phyloP scores from a whole-genome alignment of 2,113 vertebrate genomes.

The Dicaeum eximium region DNA sequence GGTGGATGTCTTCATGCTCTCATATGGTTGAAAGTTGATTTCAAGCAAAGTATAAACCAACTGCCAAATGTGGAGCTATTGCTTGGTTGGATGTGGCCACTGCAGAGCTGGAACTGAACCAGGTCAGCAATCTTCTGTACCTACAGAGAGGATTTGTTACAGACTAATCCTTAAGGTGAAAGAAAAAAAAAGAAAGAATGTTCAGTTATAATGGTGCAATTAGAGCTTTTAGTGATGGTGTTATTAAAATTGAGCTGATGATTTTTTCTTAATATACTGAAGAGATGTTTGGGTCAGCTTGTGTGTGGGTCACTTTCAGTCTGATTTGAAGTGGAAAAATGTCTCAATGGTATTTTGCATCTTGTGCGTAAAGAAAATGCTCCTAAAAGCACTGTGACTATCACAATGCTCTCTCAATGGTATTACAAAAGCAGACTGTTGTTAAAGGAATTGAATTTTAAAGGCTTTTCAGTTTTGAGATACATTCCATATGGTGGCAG shows the following conservation, averaged over 20 bases:
- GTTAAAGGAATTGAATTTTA: neutral
- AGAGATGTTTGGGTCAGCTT: neutral
- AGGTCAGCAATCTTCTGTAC: neutral
- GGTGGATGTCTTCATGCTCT: neutral
- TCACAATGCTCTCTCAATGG: neutral
- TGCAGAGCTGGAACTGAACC: neutral
- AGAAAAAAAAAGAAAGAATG: neutral
- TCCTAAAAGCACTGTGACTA: neutral
- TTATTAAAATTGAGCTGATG: neutral
- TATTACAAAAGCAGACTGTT: neutral
- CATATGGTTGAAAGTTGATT: neutral
- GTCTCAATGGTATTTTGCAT: neutral
- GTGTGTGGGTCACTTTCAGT: neutral
- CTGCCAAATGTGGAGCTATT: neutral
- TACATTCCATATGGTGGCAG: neutral
- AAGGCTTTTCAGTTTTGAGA: neutral
- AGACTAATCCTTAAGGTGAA: neutral
- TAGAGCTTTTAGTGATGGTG: neutral
- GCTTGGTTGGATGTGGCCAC: neutral
- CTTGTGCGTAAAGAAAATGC: neutral
- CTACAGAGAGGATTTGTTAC: neutral
- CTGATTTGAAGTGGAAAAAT: neutral
- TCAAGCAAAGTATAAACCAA: neutral
- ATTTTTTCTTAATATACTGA: neutral
- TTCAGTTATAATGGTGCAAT: accelerated